Percentiles rank a stretch among this genome's conserved stretches.
Conservation (phyloP, 1,140 invertebrate species). For the Drosophila lacteicornis region DNA sequence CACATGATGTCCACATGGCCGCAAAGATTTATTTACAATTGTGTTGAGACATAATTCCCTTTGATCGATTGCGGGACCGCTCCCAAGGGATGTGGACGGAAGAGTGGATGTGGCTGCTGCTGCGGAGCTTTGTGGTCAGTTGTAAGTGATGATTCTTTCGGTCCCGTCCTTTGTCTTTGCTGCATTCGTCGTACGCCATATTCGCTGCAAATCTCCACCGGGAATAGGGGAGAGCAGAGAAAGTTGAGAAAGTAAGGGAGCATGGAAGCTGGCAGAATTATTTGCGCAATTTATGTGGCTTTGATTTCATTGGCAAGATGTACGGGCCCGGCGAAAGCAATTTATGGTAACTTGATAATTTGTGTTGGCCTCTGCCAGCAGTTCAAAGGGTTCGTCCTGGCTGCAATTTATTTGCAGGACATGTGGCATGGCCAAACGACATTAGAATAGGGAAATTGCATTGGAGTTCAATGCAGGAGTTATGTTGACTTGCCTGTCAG, state of each 20-base stretch:
- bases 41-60: constrained; percentile 82
- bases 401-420: constrained; percentile 43
- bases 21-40: constrained; percentile 83
- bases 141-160: constrained; percentile 78
- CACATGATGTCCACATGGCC: constrained; percentile 79
- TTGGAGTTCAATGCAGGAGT: neutral
- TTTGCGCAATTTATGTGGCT: constrained; percentile 79
- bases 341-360: constrained; percentile 77
- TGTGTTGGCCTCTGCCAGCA: constrained; percentile 36
- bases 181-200: constrained; percentile 35
- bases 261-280: constrained; percentile 53
- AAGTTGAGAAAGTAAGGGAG: constrained; percentile 1
- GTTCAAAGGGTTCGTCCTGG: constrained; percentile 5
- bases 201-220: constrained; percentile 34
- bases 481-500: neutral
- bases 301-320: constrained; percentile 77
- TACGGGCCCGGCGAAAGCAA: constrained; percentile 47
- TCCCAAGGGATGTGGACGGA: constrained; percentile 12
- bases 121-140: constrained; percentile 61
- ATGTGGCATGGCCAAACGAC: constrained; percentile 22
- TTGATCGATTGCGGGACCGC: constrained; percentile 72
- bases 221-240: neutral
- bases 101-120: constrained; percentile 6
- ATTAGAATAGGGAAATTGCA: constrained; percentile 31
- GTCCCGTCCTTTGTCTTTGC: constrained; percentile 55